These are phyloP conservation scores for Procavia capensis DNA, from an alignment of 2,113 vertebrate genomes.

Conservation along the genomic window DNA sequence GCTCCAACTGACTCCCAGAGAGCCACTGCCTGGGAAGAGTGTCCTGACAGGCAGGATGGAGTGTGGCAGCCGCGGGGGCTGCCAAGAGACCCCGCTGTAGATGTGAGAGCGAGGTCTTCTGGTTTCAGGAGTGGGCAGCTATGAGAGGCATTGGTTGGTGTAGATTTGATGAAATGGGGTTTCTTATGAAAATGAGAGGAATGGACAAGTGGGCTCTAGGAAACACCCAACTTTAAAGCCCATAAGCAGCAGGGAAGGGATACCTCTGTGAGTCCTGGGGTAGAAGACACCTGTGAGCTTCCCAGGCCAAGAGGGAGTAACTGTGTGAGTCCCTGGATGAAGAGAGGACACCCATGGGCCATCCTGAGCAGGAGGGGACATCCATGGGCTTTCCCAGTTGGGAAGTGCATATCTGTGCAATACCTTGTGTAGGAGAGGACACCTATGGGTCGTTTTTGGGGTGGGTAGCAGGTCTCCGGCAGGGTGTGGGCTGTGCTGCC, in stretches of 20 bases:
- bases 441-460: accelerated
- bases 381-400: too few relatives aligned
- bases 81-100: neutral
- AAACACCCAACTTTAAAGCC: neutral
- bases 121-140: neutral
- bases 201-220: neutral
- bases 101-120: accelerated
- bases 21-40: accelerated
- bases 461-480: neutral
- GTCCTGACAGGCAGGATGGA: neutral
- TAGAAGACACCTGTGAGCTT: neutral
- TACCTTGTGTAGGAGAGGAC: neutral
- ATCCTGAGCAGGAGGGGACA: neutral
- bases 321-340: neutral
- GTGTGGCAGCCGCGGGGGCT: neutral
- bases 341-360: neutral
- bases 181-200: neutral
- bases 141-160: accelerated
- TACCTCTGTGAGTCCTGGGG: too few relatives aligned
- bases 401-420: neutral
- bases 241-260: neutral
- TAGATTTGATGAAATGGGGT: neutral
- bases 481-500: neutral
- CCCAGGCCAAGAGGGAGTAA: too few relatives aligned
- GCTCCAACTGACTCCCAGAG: neutral